Evolutionary conservation across 2,113 vertebrate species (phyloP).

Genomic region (Macaca mulatta): DNA sequence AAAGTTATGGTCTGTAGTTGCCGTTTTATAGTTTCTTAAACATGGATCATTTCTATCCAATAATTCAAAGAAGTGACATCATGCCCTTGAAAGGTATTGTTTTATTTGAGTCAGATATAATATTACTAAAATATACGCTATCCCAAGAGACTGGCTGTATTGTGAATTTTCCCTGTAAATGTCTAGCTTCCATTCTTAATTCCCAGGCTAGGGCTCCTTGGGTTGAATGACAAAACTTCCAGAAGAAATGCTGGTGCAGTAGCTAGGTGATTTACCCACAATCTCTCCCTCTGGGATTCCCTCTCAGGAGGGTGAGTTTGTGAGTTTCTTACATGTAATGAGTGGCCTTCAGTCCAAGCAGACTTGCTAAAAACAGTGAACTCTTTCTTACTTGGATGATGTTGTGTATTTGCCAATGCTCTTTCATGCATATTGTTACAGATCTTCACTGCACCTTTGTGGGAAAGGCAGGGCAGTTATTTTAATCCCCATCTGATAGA

Average conservation of each 20-base stretch:
- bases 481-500: slow-evolving; percentile 23
- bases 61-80: slow-evolving; percentile 61
- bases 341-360: neutral
- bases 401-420: neutral
- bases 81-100: slow-evolving; percentile 54
- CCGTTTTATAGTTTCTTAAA: slow-evolving; percentile 75
- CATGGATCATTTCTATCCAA: slow-evolving; percentile 64
- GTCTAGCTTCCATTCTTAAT: slow-evolving; percentile 52
- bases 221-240: slow-evolving; percentile 18
- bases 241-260: neutral
- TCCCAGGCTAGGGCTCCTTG: neutral
- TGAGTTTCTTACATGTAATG: neutral
- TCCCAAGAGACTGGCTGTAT: slow-evolving; percentile 7
- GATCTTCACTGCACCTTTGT: neutral
- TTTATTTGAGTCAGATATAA: slow-evolving; percentile 66
- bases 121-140: slow-evolving; percentile 36
- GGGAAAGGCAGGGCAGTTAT: neutral
- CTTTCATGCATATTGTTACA: neutral
- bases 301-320: neutral
- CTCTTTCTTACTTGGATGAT: neutral
- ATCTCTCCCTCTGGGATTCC: neutral
- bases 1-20: slow-evolving; percentile 53
- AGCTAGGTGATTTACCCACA: neutral
- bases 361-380: neutral
- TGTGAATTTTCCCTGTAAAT: slow-evolving; percentile 50